Evolutionary conservation across 2,113 vertebrate species (phyloP).

Genomic region (Thermophis baileyi): DNA sequence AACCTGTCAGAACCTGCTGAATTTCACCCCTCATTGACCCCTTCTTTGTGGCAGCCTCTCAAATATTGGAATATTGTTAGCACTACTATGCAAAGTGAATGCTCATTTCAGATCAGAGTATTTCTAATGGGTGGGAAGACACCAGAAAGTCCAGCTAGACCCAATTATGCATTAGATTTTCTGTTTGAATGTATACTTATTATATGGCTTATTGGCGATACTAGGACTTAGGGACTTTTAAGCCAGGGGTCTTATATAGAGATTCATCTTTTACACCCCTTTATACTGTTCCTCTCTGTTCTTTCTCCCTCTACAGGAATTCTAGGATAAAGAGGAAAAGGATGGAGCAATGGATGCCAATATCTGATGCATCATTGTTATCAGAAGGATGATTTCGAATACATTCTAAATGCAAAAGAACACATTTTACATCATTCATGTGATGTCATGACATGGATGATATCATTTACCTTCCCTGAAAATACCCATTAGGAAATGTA

Average conservation of each 20-base stretch:
- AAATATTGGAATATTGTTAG: neutral
- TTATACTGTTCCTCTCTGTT: neutral
- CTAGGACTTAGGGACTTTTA: neutral
- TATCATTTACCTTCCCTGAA: neutral
- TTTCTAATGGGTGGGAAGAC: neutral
- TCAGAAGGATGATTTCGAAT: neutral
- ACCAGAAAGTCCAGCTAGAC: neutral
- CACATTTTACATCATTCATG: neutral
- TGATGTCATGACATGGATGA: neutral
- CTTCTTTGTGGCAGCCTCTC: neutral
- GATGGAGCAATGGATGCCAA: neutral
- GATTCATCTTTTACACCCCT: neutral
- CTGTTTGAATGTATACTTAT: neutral
- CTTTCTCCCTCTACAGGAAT: neutral
- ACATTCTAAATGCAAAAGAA: neutral
- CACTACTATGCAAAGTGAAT: neutral
- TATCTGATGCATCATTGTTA: neutral
- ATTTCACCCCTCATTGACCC: no score
- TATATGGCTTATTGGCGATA: neutral
- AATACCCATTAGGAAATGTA: neutral
- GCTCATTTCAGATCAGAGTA: neutral
- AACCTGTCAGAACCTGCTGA: no score
- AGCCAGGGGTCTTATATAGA: neutral
- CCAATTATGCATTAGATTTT: neutral
- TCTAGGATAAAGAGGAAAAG: neutral